A percentile compares a stretch with the other conserved stretches of the same genome.
phyloP scores from a whole-genome alignment of 2,797 vertebrate species.

The Sebastes aleutianus region DNA sequence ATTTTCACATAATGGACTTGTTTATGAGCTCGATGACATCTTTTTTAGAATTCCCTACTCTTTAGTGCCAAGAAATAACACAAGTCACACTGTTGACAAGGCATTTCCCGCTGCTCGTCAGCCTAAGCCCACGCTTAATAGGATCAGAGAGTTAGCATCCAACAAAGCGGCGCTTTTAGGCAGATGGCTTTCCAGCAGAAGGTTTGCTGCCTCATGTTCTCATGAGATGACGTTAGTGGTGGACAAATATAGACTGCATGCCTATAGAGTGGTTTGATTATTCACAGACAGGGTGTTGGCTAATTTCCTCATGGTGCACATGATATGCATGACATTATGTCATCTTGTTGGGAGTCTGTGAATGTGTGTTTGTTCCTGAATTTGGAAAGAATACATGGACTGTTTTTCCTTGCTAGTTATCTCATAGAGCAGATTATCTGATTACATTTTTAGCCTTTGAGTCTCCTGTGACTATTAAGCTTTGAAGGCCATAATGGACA shows the following conservation, averaged over 20 bases:
- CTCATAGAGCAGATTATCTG: background rate
- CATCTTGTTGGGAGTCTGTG: background rate
- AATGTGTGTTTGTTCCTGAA: background rate
- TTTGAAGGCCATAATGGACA: background rate
- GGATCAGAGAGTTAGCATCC: conserved; percentile 52
- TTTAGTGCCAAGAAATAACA: background rate
- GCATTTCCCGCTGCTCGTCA: conserved; percentile 25
- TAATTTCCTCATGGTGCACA: background rate
- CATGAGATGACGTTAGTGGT: conserved; percentile 32
- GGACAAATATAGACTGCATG: conserved; percentile 9
- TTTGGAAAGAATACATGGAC: background rate
- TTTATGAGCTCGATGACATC: background rate
- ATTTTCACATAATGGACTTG: background rate
- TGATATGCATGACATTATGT: background rate
- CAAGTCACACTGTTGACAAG: conserved; percentile 33
- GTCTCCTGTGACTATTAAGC: background rate
- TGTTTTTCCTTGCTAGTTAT: background rate
- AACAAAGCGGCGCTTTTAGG: conserved; percentile 42
- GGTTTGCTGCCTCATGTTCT: conserved; percentile 50
- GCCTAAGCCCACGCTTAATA: conserved; percentile 61
- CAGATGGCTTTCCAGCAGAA: conserved; percentile 41
- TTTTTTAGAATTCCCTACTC: background rate
- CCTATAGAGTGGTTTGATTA: background rate
- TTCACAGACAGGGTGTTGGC: background rate
- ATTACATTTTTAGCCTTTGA: background rate